phyloP scores from a whole-genome alignment of 2,888 invertebrate genomes.

The Apamea monoglypha region DNA sequence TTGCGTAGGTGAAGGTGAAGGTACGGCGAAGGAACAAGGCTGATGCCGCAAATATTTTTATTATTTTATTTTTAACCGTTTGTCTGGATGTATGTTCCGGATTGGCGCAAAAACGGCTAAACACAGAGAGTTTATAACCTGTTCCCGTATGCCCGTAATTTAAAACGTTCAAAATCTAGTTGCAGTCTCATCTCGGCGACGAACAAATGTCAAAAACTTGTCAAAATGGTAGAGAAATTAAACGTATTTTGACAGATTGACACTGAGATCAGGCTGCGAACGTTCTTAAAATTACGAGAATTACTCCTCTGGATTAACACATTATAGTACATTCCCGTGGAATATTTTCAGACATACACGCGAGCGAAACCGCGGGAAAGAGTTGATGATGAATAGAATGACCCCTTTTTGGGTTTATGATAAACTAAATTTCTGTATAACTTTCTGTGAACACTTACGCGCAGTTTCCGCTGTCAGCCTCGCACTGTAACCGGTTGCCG shows the following conservation, averaged over 20 bases:
- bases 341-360: neutral
- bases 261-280: too few species aligned
- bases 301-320: neutral
- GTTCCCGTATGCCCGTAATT: too few species aligned
- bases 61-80: neutral
- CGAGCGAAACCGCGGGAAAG: neutral
- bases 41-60: neutral
- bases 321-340: neutral
- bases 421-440: neutral
- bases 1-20: too few species aligned
- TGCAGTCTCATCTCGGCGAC: too few species aligned
- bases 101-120: neutral
- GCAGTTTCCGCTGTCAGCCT: constrained; percentile 96
- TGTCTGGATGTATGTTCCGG: neutral
- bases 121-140: neutral
- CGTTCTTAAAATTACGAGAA: too few species aligned
- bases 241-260: too few species aligned
- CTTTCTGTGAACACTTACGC: constrained; percentile 86
- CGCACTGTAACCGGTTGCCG: constrained; percentile 95
- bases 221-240: too few species aligned
- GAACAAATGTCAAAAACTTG: too few species aligned
- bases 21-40: too few species aligned
- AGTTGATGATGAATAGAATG: neutral
- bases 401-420: neutral
- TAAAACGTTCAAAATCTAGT: too few species aligned